Evolutionary conservation across 2,888 invertebrate species (phyloP), one percentile per base, ranked within the genome.

Genomic region (Orchesella flavescens): DNA sequence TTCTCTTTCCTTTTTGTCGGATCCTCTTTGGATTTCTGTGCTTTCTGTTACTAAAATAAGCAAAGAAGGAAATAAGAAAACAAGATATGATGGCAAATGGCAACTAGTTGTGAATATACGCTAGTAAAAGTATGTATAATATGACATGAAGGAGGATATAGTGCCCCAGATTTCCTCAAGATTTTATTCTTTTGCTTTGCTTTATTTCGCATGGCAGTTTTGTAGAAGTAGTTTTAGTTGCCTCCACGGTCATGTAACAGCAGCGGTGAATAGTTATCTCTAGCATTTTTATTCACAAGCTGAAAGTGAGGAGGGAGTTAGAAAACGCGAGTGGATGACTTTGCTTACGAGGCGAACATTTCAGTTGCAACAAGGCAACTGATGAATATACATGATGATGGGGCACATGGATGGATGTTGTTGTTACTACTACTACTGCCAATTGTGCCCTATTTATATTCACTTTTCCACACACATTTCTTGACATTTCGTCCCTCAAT

Each of bases 371-470:
- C 73, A 59, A 49, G 74, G 81, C 74, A 81, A 74, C 74, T 80
- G 73, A 80, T 80, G 79, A 80, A 80, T 80, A 80, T 66, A 66
- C 73, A 66, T 71, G 61, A 53, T 19, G n/a, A n/a, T 43, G n/a
- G 12, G 68, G 68, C 49, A 34, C 53, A 46, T 7, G 49, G 44
- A 75, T 15, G 23, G 65, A 55, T 13, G 19, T 55, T n/a, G 15
- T 15, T 65, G 24, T 17, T 23, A 24, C 24, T 80, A 21, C 46
- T 19, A 13, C 15, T 53, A 3, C 71, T 71, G 65, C 79, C 79
- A 63, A 73, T 71, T 80, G 63, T 73, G 66, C 73, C 72, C 73
- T 73, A 80, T 80, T 72, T 80, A 80, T 80, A 63, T 72, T 72
- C 55, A 13, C n/a, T 53, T 65, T 63, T 72, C 55, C 46, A 15